Base-by-base conservation (phyloP, 1,140 invertebrate genomes). In the Anadara kagoshimensis region DNA sequence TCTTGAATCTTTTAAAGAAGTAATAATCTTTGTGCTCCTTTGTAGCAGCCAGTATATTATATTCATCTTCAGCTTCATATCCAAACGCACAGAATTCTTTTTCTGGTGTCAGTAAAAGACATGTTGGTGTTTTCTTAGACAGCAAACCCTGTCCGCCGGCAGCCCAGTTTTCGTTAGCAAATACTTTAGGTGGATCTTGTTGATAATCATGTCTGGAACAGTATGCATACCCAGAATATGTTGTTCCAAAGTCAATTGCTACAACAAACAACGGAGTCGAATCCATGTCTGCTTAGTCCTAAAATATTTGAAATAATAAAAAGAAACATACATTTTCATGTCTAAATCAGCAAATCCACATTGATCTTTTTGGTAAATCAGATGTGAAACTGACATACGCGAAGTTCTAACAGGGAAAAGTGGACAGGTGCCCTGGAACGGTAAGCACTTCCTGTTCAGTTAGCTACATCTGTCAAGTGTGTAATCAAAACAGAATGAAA, bases 201-300 rank as follows among this genome's bases (percentile, higher is more conserved):
- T 75, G 57, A 43, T 64, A 75, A 5, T 75, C 73, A 16, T 36
- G 18, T 24, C 14, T 58, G 11, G 22, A n/a, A 22, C 67, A 75
- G 44, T 70, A 75, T 2, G 73, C 73, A 70, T 75, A 75, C 10
- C 73, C 73, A 8, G 67, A 70, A 51, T 64, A 75, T 11, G 73
- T 62, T 65, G 73, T 75, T n/a, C 73, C 73, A 62, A 75, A 75
- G 43, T 75, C 73, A 16, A 75, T 75, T 10, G 73, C 73, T 10
- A 47, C 73, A 0, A 69, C 65, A 0, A 36, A 36, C 29, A 36
- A 36, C 7, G 29, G 29, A 36, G 29, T 7, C 29, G 29, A 36
- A 7, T 36, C 29, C 29, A 36, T 36, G 2, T 36, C 7, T 3
- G 29, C 29, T 2, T 36, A 36, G 29, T 36, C n/a, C n/a, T n/a